These are phyloP conservation scores for Ditylenchus weischeri DNA, from an alignment of 2,888 invertebrate genomes.

Conservation along the genomic window DNA sequence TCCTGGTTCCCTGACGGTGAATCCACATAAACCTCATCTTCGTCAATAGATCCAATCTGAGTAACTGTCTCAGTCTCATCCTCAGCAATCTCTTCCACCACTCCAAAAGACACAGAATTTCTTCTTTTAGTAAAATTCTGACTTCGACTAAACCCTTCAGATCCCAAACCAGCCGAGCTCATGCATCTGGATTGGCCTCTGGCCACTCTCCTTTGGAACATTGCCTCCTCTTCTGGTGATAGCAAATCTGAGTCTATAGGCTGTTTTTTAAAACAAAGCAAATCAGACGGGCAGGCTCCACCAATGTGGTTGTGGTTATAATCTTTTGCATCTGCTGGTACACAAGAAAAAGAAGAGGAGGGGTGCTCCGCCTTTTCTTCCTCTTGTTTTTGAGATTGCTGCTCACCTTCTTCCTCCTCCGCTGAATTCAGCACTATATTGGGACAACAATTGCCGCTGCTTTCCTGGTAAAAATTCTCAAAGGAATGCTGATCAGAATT, in stretches of 20 bases:
- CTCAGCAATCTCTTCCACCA: conserved; percentile 12
- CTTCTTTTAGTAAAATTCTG: background rate
- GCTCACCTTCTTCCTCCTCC: background rate
- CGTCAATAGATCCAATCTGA: conserved; percentile 5
- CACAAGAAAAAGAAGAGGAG: background rate
- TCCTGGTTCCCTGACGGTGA: too few relatives aligned
- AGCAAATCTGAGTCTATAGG: background rate
- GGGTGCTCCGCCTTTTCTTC: conserved; percentile 2
- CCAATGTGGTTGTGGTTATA: conserved; percentile 2
- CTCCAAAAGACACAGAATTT: conserved; percentile 12
- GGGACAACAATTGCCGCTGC: background rate
- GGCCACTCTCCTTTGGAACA: background rate
- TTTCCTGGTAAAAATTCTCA: too few relatives aligned
- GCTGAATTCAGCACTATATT: background rate
- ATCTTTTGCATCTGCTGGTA: background rate
- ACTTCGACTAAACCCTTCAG: background rate
- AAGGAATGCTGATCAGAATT: too few relatives aligned
- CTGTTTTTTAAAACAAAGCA: too few relatives aligned
- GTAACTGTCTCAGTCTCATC: conserved; percentile 3
- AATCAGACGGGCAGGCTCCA: background rate
- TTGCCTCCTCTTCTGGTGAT: conserved; percentile 9
- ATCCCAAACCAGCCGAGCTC: background rate
- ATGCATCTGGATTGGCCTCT: background rate
- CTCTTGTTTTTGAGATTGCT: background rate
- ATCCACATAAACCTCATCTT: background rate